phyloP scores from a whole-genome alignment of 1,140 invertebrate genomes.

The Atta cephalotes region DNA sequence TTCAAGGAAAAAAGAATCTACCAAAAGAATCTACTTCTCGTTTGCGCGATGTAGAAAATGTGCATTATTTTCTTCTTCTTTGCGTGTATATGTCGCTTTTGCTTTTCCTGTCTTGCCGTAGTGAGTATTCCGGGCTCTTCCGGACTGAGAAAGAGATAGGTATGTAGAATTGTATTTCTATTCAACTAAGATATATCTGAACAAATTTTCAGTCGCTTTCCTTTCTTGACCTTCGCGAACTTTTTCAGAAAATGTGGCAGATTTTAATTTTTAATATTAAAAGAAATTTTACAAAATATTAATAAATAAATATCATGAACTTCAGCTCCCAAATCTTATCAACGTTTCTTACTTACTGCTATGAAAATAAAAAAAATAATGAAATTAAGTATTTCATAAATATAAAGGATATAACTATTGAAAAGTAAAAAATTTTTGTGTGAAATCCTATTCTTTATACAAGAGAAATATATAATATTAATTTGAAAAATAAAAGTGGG shows the following conservation, averaged over 20 bases:
- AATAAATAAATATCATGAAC: neutral
- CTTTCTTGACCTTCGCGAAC: neutral
- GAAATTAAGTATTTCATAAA: too few relatives aligned
- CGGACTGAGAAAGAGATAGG: neutral
- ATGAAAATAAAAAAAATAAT: too few relatives aligned
- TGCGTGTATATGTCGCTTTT: neutral
- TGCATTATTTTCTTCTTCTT: conserved; percentile 37
- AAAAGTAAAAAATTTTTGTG: too few relatives aligned
- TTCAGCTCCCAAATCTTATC: neutral
- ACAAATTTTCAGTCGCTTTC: neutral
- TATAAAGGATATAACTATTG: too few relatives aligned
- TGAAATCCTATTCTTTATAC: too few relatives aligned
- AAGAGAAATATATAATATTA: too few relatives aligned
- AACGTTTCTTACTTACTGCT: too few relatives aligned
- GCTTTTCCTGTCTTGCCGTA: neutral
- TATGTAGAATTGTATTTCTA: conserved; percentile 25
- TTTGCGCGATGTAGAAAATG: neutral
- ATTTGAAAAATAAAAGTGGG: too few relatives aligned
- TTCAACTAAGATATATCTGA: neutral
- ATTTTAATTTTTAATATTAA: conserved; percentile 1
- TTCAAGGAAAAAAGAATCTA: neutral
- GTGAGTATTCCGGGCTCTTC: conserved; percentile 15
- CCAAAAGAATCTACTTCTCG: too few relatives aligned
- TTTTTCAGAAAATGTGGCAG: neutral
- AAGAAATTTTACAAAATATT: neutral